Conservation (phyloP, 2,797 vertebrate genomes). For the Tragopan temminckii region DNA sequence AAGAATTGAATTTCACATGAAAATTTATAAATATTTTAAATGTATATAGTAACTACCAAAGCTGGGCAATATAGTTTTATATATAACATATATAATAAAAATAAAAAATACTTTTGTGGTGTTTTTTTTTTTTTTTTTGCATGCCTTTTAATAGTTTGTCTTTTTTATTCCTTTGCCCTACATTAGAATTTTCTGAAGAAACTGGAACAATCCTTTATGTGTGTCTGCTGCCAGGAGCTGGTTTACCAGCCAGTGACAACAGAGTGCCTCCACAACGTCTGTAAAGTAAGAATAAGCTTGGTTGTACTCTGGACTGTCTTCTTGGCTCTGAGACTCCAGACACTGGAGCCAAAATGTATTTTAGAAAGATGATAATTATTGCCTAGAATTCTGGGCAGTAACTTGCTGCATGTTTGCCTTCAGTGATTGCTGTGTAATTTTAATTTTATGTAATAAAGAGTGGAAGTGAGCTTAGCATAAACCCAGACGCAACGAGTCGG, state of each 20-base stretch:
- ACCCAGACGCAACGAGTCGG: background rate
- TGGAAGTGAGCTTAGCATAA: background rate
- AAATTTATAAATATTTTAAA: background rate
- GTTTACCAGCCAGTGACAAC: slow-evolving; percentile 97
- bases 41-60: background rate
- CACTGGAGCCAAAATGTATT: background rate
- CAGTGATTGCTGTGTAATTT: background rate
- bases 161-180: slow-evolving; percentile 43
- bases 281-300: slow-evolving; percentile 88
- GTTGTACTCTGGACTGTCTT: background rate
- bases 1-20: background rate
- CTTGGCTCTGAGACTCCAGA: background rate
- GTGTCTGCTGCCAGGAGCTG: slow-evolving; percentile 98
- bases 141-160: background rate
- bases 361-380: background rate
- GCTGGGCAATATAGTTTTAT: background rate
- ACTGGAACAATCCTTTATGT: slow-evolving; percentile 98
- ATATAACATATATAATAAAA: background rate
- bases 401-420: background rate
- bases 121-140: background rate
- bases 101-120: background rate
- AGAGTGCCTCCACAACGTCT: slow-evolving; percentile 95
- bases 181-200: slow-evolving; percentile 95
- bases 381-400: background rate
- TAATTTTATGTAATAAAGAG: background rate